Conservation (phyloP, 2,113 vertebrate genomes). For the Dicentrarchus labrax region DNA sequence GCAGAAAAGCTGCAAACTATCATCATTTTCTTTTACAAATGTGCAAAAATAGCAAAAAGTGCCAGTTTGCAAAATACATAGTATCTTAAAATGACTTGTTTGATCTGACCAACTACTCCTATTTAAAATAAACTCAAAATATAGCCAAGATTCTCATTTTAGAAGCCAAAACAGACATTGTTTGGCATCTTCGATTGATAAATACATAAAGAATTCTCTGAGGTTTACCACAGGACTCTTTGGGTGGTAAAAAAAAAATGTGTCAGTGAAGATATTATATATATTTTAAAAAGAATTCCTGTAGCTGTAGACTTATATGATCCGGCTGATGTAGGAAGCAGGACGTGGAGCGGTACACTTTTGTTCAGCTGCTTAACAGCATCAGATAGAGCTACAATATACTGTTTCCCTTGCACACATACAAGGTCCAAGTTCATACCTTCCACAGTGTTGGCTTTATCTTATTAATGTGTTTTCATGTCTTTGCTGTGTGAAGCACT, state of each 20-base stretch:
- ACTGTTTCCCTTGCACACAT: too few species aligned
- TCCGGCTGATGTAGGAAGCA: too few species aligned
- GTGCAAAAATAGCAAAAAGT: too few species aligned
- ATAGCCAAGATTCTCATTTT: background rate
- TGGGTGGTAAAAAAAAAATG: too few species aligned
- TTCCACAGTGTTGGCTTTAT: background rate
- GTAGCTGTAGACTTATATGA: too few species aligned
- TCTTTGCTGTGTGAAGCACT: conserved; percentile 22
- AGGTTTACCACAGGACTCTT: too few species aligned
- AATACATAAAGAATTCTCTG: background rate
- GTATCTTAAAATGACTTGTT: background rate
- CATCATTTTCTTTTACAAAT: too few species aligned
- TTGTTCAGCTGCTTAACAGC: background rate
- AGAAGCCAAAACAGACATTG: background rate
- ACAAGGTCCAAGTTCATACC: background rate
- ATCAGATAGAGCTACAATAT: background rate
- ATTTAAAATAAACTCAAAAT: too few species aligned
- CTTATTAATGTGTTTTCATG: background rate
- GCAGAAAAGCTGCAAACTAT: too few species aligned
- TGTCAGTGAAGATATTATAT: too few species aligned
- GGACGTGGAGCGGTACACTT: background rate
- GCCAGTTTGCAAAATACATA: too few species aligned
- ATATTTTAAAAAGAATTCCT: too few species aligned
- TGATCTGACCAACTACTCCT: background rate
- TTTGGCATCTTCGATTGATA: background rate